Conservation (phyloP, 1,140 invertebrate species). For the Bombus difficillimus region DNA sequence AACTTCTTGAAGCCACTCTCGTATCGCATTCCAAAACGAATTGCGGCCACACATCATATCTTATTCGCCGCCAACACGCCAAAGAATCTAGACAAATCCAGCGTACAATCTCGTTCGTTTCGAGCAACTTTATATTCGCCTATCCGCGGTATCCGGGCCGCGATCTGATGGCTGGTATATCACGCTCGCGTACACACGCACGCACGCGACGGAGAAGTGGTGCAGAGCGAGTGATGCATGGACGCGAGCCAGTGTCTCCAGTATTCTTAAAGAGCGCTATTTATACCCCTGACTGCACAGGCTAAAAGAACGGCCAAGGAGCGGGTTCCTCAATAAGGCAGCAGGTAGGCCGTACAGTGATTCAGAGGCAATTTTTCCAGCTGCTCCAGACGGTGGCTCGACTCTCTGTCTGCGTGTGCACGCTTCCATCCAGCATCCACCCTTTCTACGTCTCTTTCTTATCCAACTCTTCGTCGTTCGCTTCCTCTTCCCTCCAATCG, state of each 20-base stretch:
- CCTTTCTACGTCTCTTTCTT: not conserved
- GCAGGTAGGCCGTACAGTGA: slow-evolving; percentile 76
- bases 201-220: slow-evolving; percentile 46
- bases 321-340: slow-evolving; percentile 80
- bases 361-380: slow-evolving; percentile 77
- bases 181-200: slow-evolving; percentile 12
- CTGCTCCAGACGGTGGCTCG: slow-evolving; percentile 74
- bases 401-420: slow-evolving; percentile 63
- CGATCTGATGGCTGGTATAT: slow-evolving; percentile 45
- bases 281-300: slow-evolving; percentile 77
- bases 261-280: slow-evolving; percentile 75
- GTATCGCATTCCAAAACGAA: not conserved
- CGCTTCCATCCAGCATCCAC: slow-evolving; percentile 34
- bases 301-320: slow-evolving; percentile 68
- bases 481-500: not conserved
- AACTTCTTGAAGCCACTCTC: not conserved
- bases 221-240: slow-evolving; percentile 64
- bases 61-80: not conserved
- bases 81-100: not conserved
- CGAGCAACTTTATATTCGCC: slow-evolving; percentile 24
- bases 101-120: not conserved
- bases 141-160: slow-evolving; percentile 26
- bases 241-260: slow-evolving; percentile 68
- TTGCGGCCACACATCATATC: not conserved
- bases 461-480: not conserved